Percentiles rank a stretch among this genome's conserved stretches.
Conservation (phyloP, 1,140 invertebrate species). For the Tetragonula clypearis region DNA sequence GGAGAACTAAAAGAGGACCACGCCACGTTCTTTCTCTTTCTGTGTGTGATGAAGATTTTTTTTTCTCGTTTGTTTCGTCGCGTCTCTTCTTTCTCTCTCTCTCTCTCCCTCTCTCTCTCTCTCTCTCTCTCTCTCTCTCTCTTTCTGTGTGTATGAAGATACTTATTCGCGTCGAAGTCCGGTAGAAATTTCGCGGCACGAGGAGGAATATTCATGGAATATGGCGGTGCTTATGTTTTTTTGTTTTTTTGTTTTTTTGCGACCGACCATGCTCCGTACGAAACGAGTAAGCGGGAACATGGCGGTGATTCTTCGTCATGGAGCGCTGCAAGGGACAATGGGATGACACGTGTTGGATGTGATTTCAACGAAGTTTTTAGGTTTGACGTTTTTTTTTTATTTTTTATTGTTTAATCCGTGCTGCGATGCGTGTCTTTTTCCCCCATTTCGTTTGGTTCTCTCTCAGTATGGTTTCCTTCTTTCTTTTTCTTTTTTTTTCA, state of each 20-base stretch:
- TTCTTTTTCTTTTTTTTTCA: too few species aligned
- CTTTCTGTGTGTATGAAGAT: not conserved
- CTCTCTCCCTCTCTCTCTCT: too few species aligned
- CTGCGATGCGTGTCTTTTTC: not conserved
- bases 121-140: not conserved
- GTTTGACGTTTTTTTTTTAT: not conserved
- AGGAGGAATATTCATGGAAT: conserved; percentile 15
- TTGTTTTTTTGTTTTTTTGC: conserved; percentile 4
- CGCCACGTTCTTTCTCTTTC: not conserved
- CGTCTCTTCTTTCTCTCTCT: too few species aligned
- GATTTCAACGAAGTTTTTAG: not conserved
- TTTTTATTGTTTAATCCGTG: too few species aligned
- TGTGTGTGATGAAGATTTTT: not conserved
- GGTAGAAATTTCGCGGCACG: not conserved
- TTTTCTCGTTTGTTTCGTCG: not conserved
- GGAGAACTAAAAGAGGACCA: not conserved
- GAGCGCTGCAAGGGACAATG: not conserved
- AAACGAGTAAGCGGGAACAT: conserved; percentile 1
- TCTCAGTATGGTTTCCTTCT: too few species aligned
- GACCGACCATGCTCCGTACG: not conserved
- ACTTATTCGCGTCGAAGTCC: conserved; percentile 1
- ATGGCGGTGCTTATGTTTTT: not conserved
- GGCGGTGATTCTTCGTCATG: not conserved
- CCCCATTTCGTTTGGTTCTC: too few species aligned
- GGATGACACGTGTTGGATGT: not conserved